A percentile compares a stretch with the other conserved stretches of the same genome.
phyloP scores from a whole-genome alignment of 2,797 vertebrate species.

The Oreonectes daqikongensis region DNA sequence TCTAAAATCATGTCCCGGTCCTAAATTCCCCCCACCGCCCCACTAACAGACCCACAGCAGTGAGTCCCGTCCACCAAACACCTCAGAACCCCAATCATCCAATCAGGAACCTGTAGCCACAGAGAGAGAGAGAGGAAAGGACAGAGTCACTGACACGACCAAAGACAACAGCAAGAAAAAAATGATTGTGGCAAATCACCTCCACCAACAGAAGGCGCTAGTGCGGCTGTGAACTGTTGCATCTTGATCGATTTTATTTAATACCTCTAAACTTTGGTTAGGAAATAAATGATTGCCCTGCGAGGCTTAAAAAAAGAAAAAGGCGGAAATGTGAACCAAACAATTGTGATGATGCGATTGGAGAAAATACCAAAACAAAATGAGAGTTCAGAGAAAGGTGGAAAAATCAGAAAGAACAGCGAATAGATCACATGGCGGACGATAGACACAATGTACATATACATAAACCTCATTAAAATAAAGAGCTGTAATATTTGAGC shows the following conservation, averaged over 20 bases:
- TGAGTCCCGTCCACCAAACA: slow-evolving; percentile 96
- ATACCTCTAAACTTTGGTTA: background rate
- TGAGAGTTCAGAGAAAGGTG: background rate
- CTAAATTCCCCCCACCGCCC: slow-evolving; percentile 66
- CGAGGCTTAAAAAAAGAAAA: background rate
- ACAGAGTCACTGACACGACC: slow-evolving; percentile 43
- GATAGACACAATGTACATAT: background rate
- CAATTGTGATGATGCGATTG: background rate
- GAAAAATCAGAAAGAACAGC: background rate
- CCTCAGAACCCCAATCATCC: slow-evolving; percentile 92
- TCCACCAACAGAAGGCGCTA: background rate
- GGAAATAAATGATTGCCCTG: background rate
- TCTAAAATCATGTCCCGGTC: slow-evolving; percentile 50
- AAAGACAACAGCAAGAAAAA: background rate
- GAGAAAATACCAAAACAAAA: background rate
- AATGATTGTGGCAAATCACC: background rate
- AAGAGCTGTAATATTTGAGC: background rate
- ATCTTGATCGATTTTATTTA: background rate
- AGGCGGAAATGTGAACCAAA: background rate
- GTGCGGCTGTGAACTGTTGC: background rate
- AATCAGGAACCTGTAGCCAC: slow-evolving; percentile 99
- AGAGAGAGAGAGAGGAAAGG: slow-evolving; percentile 68
- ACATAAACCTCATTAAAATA: slow-evolving; percentile 8
- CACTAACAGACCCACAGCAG: slow-evolving; percentile 81
- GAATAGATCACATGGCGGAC: background rate